phyloP scores from a whole-genome alignment of 2,888 invertebrate genomes.

The Drosophila mayaguana region DNA sequence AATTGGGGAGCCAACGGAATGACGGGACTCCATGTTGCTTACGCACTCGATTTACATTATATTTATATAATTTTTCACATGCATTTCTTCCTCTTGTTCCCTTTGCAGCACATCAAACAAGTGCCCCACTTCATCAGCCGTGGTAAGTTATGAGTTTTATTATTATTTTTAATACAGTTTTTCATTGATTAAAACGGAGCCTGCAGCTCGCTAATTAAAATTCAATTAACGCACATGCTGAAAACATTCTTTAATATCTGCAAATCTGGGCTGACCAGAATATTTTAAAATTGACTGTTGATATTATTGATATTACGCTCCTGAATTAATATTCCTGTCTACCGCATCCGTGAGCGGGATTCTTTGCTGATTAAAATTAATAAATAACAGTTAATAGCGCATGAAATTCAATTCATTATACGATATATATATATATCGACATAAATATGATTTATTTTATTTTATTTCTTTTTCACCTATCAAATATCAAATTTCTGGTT shows the following conservation, averaged over 20 bases:
- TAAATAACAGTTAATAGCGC: slow-evolving; percentile 2
- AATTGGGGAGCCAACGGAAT: slow-evolving; percentile 29
- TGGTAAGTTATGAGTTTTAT: slow-evolving; percentile 52
- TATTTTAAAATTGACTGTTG: neutral
- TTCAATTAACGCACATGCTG: slow-evolving; percentile 29
- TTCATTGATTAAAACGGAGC: neutral
- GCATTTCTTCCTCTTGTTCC: slow-evolving; percentile 23
- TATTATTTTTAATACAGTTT: slow-evolving; percentile 16
- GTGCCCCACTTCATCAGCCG: slow-evolving; percentile 25
- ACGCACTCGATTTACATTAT: slow-evolving; percentile 31
- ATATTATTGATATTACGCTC: slow-evolving; percentile 8
- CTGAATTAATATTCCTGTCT: slow-evolving; percentile 6
- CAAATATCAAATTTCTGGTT: too few species aligned
- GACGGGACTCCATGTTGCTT: slow-evolving; percentile 34
- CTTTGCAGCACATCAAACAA: slow-evolving; percentile 46
- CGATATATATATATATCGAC: neutral
- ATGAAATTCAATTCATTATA: neutral
- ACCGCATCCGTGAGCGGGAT: neutral
- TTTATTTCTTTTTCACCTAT: too few species aligned
- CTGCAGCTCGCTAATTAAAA: slow-evolving; percentile 20
- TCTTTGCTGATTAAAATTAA: slow-evolving; percentile 4
- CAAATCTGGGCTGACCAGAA: neutral
- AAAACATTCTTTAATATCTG: neutral
- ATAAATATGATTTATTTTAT: too few species aligned
- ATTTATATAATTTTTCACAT: slow-evolving; percentile 32